phyloP scores from a whole-genome alignment of 2,797 vertebrate genomes.

The Hydrolagus colliei region DNA sequence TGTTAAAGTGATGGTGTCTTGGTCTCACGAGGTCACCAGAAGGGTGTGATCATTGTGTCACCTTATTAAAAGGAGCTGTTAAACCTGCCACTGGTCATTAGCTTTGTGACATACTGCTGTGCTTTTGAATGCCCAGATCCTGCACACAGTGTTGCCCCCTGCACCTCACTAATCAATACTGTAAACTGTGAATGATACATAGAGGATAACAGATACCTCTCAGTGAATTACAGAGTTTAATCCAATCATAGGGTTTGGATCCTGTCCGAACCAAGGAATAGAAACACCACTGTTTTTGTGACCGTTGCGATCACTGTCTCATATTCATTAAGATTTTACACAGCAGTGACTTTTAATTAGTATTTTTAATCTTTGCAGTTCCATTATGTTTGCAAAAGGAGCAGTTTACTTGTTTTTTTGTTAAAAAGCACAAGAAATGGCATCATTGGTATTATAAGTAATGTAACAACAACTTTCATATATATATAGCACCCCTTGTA shows the following conservation, averaged over 20 bases:
- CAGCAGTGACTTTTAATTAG: background rate
- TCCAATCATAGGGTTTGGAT: conserved; percentile 23
- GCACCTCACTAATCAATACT: conserved; percentile 22
- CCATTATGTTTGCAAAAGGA: background rate
- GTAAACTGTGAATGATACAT: conserved; percentile 31
- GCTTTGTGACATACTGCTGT: conserved; percentile 19
- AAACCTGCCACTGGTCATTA: conserved; percentile 24
- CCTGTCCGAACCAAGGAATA: background rate
- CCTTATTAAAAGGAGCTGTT: conserved; percentile 32
- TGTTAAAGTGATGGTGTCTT: conserved; percentile 19
- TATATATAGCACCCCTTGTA: too few species aligned
- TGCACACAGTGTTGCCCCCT: background rate
- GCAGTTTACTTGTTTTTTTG: background rate
- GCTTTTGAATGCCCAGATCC: conserved; percentile 1
- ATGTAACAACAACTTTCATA: too few species aligned
- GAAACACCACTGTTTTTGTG: background rate
- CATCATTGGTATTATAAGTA: too few species aligned
- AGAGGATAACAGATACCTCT: conserved; percentile 13
- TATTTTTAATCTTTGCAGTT: background rate
- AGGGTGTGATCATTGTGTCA: conserved; percentile 27
- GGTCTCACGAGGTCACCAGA: conserved; percentile 17
- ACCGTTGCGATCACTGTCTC: background rate
- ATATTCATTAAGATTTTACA: background rate
- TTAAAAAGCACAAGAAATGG: too few species aligned
- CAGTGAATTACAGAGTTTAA: conserved; percentile 27